Evolutionary conservation across 2,113 vertebrate genomes (phyloP), one percentile per base, ranked within the genome.

Genomic region (Megaceryle maxima): DNA sequence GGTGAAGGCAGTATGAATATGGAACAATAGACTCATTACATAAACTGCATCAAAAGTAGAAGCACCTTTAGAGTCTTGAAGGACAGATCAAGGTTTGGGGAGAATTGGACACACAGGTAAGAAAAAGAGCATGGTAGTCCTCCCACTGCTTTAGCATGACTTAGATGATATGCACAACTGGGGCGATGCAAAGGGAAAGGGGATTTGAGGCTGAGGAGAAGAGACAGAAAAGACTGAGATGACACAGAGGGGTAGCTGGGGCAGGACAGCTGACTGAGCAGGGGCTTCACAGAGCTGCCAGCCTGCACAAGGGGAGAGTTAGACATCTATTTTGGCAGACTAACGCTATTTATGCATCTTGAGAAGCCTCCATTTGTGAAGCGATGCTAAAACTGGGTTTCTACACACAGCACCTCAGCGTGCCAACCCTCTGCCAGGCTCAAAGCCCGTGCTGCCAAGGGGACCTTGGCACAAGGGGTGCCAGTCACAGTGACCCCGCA

Each of bases 81-180:
- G 55, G 72, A 39, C 43, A 57, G n/a, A 37, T 22, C 16, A 83
- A 56, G 25, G 15, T 3, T 3, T 8, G 18, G 20, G 20, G 2
- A 63, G 37, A 70, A 50, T 1, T 16, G 2, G 39, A 50, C 1
- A 3, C 46, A 19, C 0, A 1, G 39, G 51, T 37, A 37, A 21
- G 46, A n/a, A 31, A 50, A 72, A 83, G 53, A 74, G 16, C 0
- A 0, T 20, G 2, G 19, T 19, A 5, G n/a, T 26, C 78, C 2
- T 1, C 21, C 26, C 17, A 11, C 28, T 19, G 10, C 19, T 76
- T 24, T 55, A 26, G 37, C 25, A 16, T 8, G 12, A 59, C 8
- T 75, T 20, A 76, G 46, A 55, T 59, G n/a, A 44, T n/a, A 53
- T 0, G 1, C 22, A 67, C 10, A 79, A 13, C 1, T 41, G 13